Evolutionary conservation across 2,888 invertebrate species (phyloP).

Genomic region (Drosophila meridiana): DNA sequence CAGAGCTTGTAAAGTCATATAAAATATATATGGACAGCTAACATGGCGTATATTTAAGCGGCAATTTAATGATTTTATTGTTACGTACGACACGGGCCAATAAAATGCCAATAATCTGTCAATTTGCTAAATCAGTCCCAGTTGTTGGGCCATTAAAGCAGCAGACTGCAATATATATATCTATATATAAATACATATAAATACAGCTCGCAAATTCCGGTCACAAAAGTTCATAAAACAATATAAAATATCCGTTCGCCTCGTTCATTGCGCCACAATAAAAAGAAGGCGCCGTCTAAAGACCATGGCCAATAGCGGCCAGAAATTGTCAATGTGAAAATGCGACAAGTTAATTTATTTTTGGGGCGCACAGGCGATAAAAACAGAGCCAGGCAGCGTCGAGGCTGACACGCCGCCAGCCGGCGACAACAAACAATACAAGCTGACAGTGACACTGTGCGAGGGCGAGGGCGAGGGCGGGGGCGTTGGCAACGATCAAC

Average conservation of each 20-base stretch:
- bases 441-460: constrained; percentile 1
- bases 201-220: constrained; percentile 40
- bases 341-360: constrained; percentile 76
- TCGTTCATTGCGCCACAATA: constrained; percentile 39
- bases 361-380: constrained; percentile 57
- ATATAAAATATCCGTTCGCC: constrained; percentile 65
- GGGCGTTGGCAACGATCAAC: constrained; percentile 48
- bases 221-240: constrained; percentile 71
- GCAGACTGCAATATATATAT: constrained; percentile 22
- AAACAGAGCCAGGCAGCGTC: constrained; percentile 39
- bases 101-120: constrained; percentile 74
- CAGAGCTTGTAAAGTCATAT: constrained; percentile 20
- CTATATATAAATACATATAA: constrained; percentile 7
- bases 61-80: constrained; percentile 52
- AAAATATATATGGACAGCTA: constrained; percentile 23
- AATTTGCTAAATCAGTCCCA: constrained; percentile 79
- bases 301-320: constrained; percentile 57
- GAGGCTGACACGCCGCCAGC: constrained; percentile 11
- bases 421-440: constrained; percentile 47
- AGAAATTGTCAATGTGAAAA: constrained; percentile 71
- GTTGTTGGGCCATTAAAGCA: constrained; percentile 56
- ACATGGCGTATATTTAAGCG: constrained; percentile 16
- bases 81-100: constrained; percentile 45
- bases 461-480: neutral
- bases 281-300: constrained; percentile 49